phyloP scores from a whole-genome alignment of 1,140 invertebrate genomes.

The Cardiocondyla obscurior region DNA sequence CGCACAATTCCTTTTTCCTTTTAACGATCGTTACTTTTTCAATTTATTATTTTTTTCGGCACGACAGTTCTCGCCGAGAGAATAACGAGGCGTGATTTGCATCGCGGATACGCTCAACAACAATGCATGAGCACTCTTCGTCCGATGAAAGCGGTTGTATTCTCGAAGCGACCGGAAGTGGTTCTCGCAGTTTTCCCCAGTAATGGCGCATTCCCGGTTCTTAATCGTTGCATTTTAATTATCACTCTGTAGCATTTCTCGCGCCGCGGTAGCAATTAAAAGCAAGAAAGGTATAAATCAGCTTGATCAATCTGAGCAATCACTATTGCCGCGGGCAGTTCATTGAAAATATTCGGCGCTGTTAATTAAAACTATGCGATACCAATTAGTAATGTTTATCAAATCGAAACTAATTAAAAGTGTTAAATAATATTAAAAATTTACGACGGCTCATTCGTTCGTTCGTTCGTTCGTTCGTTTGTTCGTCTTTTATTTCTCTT shows the following conservation, averaged over 20 bases:
- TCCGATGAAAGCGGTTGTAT: slow-evolving; percentile 1
- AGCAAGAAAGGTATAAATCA: slow-evolving; percentile 24
- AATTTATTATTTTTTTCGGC: slow-evolving; percentile 29
- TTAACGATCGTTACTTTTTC: slow-evolving; percentile 13
- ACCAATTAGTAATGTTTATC: background rate
- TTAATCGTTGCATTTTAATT: slow-evolving; percentile 66
- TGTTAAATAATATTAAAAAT: background rate
- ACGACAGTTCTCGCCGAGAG: slow-evolving; percentile 24
- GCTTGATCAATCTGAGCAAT: slow-evolving; percentile 26
- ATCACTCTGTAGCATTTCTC: background rate
- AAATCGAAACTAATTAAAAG: background rate
- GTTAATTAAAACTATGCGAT: background rate
- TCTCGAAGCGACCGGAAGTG: slow-evolving; percentile 38
- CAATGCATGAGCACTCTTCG: slow-evolving; percentile 30
- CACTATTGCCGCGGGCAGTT: background rate
- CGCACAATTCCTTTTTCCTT: slow-evolving; percentile 14
- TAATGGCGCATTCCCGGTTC: slow-evolving; percentile 51
- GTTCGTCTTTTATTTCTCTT: no score
- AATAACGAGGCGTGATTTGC: slow-evolving; percentile 65
- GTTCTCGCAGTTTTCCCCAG: slow-evolving; percentile 22
- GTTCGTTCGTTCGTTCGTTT: no score
- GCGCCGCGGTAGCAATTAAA: slow-evolving; percentile 53
- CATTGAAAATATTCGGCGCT: background rate
- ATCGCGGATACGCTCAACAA: slow-evolving; percentile 57
- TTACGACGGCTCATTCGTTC: background rate